Evolutionary conservation across 1,140 invertebrate genomes (phyloP), one percentile per base, ranked within the genome.

Genomic region (Dendrolimus kikuchii): DNA sequence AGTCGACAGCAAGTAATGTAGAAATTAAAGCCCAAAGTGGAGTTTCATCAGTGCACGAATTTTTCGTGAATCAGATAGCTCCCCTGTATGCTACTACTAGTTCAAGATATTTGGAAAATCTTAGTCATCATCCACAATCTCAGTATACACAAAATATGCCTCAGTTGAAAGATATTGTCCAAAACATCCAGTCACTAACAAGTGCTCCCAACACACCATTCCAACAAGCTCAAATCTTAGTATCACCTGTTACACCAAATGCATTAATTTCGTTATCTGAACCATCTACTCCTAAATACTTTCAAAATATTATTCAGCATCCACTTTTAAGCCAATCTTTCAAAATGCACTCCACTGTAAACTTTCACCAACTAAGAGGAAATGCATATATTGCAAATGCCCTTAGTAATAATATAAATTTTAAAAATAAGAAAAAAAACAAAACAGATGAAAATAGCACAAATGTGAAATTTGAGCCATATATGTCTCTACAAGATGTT

Each of bases 251-350:
- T 50, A 59, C 57, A 39, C 67, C 68, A 38, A 67, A 60, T 54
- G 60, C 74, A 46, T 59, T 73, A 46, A 6, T 60, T 41, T 10
- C 52, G 10, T 59, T 56, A 46, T 52, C 55, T 46, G 66, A 72
- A 46, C 64, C 61, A 40, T 68, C 52, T 41, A 70, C 67, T 38
- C 75, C 74, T 53, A 70, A 68, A 57, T 85, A 63, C 64, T 58
- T 82, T n/a, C 75, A 86, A 63, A 86, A 86, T 78, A 71, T 69
- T 37, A 63, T 84, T 62, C 80, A 86, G 66, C 83, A 86, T 62
- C 77, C 71, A 49, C 56, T 74, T 50, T 47, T 71, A 6, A 63
- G 53, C 44, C 54, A 64, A 51, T 57, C 69, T 62, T 51, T 60
- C 64, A 37, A 64, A 52, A n/a, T 43, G 9, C 49, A 41, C 23